Base-by-base conservation (phyloP, 2,888 invertebrate species). In the Timema cristinae region DNA sequence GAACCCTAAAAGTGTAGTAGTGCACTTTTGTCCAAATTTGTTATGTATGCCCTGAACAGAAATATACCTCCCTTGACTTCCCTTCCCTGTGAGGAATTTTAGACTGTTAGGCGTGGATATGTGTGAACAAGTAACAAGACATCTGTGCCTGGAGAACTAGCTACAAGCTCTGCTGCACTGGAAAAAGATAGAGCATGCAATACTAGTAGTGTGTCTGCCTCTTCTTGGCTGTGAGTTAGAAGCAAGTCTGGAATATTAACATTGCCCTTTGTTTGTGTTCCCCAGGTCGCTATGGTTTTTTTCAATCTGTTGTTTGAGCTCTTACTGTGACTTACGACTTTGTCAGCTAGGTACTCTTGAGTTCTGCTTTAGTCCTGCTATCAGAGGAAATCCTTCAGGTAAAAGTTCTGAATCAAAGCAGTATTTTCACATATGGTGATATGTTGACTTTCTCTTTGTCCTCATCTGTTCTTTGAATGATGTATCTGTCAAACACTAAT, bases 311-410 rank as follows among this genome's bases (percentile, higher is more conserved):
- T 56, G 56, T 10, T 56, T 15, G 56, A 56, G 11, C 52, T 52
- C 11, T 52, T 52, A 11, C 52, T 52, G 8, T 52, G 52, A n/a
- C n/a, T 10, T 52, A 32, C 32, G 32, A 32, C 15, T 7, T 11
- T 56, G 56, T 56, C 56, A 56, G 56, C 56, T 56, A 13, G n/a
- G 56, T 56, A 56, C 56, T 56, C 56, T 56, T 11, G 11, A 11
- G 52, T 52, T 13, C 10, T 52, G 52, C 10, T 52, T 52, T 52
- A 52, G 52, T 52, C 52, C 52, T 52, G n/a, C 10, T 52, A 52
- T 52, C 52, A 52, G 52, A 52, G 52, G n/a, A 13, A 52, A 52
- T 13, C 10, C n/a, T n/a, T 52, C n/a, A n/a, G 56, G 7, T 1
- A 32, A 32, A 32, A 1, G 4, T 32, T 32, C 32, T 32, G 32